Evolutionary conservation across 1,140 invertebrate genomes (phyloP).

Genomic region (Brachionus angularis): DNA sequence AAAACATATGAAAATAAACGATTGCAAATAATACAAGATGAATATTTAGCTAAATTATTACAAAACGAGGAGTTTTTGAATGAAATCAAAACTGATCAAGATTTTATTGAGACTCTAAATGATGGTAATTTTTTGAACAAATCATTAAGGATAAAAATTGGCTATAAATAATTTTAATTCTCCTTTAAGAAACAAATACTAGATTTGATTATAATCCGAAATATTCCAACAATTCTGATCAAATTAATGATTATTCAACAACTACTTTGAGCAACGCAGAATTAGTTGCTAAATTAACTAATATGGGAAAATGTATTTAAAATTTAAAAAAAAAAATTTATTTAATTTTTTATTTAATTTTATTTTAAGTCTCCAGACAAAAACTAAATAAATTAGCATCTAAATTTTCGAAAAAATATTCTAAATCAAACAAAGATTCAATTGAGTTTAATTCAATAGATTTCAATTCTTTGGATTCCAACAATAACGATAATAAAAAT

Average conservation of each 20-base stretch:
- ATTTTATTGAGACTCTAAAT: slow-evolving; percentile 31
- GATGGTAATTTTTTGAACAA: not conserved
- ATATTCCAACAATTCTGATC: too few species aligned
- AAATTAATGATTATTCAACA: not conserved
- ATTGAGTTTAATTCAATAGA: slow-evolving; percentile 19
- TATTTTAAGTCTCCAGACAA: not conserved
- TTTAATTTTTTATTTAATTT: too few species aligned
- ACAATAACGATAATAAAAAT: not conserved
- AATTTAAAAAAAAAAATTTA: too few species aligned
- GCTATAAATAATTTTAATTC: not conserved
- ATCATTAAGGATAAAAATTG: not conserved
- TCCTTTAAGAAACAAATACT: not conserved
- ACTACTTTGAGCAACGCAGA: slow-evolving; percentile 31
- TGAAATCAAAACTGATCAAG: slow-evolving; percentile 24
- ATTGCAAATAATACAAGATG: slow-evolving; percentile 34
- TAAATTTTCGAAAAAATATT: slow-evolving; percentile 27
- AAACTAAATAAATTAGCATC: slow-evolving; percentile 33
- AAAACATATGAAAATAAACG: slow-evolving; percentile 16
- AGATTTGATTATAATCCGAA: slow-evolving; percentile 7
- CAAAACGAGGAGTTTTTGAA: slow-evolving; percentile 41
- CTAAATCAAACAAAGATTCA: not conserved
- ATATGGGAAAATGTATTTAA: slow-evolving; percentile 12
- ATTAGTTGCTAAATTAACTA: slow-evolving; percentile 15
- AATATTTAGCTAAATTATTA: slow-evolving; percentile 34
- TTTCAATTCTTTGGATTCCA: slow-evolving; percentile 3